Percentiles rank a stretch among this genome's conserved stretches.
Evolutionary conservation across 2,797 vertebrate genomes (phyloP).

Genomic region (Esox masquinongy): DNA sequence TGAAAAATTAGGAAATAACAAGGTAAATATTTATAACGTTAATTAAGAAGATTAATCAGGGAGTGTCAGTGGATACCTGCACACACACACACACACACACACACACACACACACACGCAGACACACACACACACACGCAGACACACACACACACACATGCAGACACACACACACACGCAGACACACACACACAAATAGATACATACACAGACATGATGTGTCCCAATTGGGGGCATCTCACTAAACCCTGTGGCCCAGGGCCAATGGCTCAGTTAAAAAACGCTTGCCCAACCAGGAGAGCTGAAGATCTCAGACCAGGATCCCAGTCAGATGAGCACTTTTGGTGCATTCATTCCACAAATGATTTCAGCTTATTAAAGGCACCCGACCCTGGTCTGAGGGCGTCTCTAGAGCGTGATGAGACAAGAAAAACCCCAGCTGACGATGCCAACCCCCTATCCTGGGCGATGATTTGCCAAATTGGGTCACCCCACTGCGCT

Average conservation of each 20-base stretch:
- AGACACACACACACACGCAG: neutral
- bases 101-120: neutral
- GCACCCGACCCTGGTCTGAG: too few relatives aligned
- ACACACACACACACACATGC: conserved; percentile 12
- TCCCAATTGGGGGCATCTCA: too few relatives aligned
- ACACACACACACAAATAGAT: conserved; percentile 8
- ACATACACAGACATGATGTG: neutral
- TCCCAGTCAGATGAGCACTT: too few relatives aligned
- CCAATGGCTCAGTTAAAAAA: conserved; percentile 30
- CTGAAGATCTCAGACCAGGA: too few relatives aligned
- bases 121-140: conserved; percentile 24
- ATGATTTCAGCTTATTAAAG: too few relatives aligned
- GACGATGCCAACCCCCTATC: too few relatives aligned
- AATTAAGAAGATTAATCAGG: conserved; percentile 59
- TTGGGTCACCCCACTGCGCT: too few relatives aligned
- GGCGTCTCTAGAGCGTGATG: too few relatives aligned
- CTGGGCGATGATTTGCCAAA: too few relatives aligned
- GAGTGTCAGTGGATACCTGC: conserved; percentile 22
- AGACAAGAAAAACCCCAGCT: too few relatives aligned
- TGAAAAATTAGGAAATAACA: conserved; percentile 54
- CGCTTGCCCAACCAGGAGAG: too few relatives aligned
- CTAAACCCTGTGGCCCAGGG: conserved; percentile 16
- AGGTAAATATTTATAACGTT: conserved; percentile 55
- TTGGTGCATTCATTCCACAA: too few relatives aligned
- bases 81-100: conserved; percentile 5